Percentiles rank a stretch among this genome's conserved stretches.
phyloP scores from a whole-genome alignment of 2,113 vertebrate genomes.

The Pterophyllum scalare region DNA sequence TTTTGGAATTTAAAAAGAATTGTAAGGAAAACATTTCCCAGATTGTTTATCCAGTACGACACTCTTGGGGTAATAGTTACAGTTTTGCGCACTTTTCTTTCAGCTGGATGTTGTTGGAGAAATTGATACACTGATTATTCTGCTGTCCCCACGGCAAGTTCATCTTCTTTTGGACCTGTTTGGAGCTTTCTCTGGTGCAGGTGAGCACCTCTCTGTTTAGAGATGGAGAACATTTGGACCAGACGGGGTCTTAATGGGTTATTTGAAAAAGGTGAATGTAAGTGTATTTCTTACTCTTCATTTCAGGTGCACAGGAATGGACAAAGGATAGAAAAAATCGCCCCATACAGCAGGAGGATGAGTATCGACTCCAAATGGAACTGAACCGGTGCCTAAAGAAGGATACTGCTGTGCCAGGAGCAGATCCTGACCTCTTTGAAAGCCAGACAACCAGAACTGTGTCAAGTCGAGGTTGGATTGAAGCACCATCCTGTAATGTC shows the following conservation, averaged over 20 bases:
- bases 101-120: constrained; percentile 94
- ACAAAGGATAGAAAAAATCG: constrained; percentile 92
- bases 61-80: neutral
- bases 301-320: constrained; percentile 86
- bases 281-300: neutral
- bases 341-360: constrained; percentile 97
- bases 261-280: neutral
- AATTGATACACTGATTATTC: constrained; percentile 89
- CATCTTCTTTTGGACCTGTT: constrained; percentile 93
- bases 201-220: constrained; percentile 70
- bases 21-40: neutral
- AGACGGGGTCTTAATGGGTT: neutral
- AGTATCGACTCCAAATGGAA: constrained; percentile 96
- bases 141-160: constrained; percentile 94
- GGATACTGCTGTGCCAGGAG: constrained; percentile 83
- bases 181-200: constrained; percentile 91
- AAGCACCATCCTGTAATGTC: neutral
- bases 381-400: constrained; percentile 93
- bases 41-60: neutral
- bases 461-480: constrained; percentile 90
- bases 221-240: neutral
- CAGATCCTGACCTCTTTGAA: constrained; percentile 92
- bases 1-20: neutral
- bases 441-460: constrained; percentile 89
- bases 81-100: constrained; percentile 27